Conservation (phyloP, 2,797 vertebrate genomes). For the Dendrocincla fuliginosa region DNA sequence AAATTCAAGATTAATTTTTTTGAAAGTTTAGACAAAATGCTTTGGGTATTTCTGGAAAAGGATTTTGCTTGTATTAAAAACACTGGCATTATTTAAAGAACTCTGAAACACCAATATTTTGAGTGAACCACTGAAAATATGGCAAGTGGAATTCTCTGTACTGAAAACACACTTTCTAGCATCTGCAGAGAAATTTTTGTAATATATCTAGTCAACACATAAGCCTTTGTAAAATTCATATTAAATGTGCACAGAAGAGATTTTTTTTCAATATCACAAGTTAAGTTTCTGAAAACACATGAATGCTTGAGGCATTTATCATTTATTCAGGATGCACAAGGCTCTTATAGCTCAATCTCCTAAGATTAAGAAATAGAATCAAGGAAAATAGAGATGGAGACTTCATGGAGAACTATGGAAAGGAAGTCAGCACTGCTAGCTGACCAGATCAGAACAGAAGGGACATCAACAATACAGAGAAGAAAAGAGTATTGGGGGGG, state of each 20-base stretch:
- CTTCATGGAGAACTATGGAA: not conserved
- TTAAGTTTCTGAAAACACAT: not conserved
- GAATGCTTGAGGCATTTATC: not conserved
- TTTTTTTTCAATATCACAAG: not conserved
- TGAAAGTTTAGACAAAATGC: not conserved
- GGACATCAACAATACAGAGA: not conserved
- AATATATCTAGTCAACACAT: not conserved
- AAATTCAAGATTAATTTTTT: not conserved
- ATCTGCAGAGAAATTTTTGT: not conserved
- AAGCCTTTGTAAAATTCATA: not conserved
- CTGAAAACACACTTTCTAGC: not conserved
- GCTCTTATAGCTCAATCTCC: not conserved
- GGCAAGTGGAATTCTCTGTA: not conserved
- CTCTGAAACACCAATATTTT: not conserved
- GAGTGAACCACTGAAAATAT: not conserved
- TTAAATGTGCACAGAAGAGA: not conserved
- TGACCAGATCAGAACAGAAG: not conserved
- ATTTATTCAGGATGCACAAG: not conserved
- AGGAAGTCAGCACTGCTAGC: not conserved
- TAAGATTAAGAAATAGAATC: not conserved
- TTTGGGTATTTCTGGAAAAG: not conserved
- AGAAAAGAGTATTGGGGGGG: not conserved
- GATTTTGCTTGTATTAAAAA: not conserved
- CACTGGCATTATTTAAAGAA: not conserved
- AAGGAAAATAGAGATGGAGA: not conserved